A percentile compares a stretch with the other conserved stretches of the same genome.
Evolutionary conservation across 37 sponge, comb jelly and placozoan species (phyloP).

Genomic region (Halichondria panicea): DNA sequence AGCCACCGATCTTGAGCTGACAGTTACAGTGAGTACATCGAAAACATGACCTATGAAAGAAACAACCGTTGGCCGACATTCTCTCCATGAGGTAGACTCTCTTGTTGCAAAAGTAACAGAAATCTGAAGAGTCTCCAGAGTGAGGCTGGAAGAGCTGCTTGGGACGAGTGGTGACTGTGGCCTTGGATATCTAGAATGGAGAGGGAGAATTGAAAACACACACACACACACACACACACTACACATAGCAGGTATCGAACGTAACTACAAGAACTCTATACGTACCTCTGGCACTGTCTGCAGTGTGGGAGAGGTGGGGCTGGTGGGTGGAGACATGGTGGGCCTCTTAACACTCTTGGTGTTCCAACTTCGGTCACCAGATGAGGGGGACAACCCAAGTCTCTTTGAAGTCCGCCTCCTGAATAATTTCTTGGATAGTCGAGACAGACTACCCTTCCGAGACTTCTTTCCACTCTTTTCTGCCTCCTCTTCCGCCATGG

Average conservation of each 20-base stretch:
- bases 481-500: not conserved
- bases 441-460: not conserved
- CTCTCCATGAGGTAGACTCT: slow-evolving; percentile 84
- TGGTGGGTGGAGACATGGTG: not conserved
- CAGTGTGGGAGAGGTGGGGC: not conserved
- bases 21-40: slow-evolving; percentile 76
- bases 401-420: no score
- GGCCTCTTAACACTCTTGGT: slow-evolving; percentile 23
- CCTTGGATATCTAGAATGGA: not conserved
- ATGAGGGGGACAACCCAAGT: slow-evolving; percentile 6
- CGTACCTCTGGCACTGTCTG: not conserved
- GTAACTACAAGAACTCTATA: no score
- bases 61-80: slow-evolving; percentile 79
- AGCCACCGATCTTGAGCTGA: slow-evolving; percentile 72
- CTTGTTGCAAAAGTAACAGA: slow-evolving; percentile 82
- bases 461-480: not conserved
- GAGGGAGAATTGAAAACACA: not conserved
- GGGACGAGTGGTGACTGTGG: not conserved
- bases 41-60: slow-evolving; percentile 86
- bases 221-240: not conserved
- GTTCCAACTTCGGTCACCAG: slow-evolving; percentile 36
- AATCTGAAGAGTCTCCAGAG: slow-evolving; percentile 34
- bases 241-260: not conserved
- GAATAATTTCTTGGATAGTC: no score
- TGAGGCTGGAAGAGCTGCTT: slow-evolving; percentile 21